These are phyloP conservation scores for Paratrypauchen microcephalus DNA, from an alignment of 2,797 vertebrate genomes.

Conservation along the genomic window DNA sequence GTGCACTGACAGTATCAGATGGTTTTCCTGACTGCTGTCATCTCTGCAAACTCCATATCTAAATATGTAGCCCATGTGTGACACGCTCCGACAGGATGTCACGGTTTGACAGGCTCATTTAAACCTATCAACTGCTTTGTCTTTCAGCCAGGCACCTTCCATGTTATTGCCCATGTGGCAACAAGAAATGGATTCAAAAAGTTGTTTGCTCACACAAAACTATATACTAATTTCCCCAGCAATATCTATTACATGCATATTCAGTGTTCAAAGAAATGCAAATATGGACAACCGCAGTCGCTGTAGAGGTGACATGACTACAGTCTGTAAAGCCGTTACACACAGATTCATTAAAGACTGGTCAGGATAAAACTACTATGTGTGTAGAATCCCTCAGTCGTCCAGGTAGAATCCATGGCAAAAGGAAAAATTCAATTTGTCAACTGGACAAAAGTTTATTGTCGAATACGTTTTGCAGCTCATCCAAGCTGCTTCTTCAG, in stretches of 20 bases:
- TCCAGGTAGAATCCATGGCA: too few relatives aligned
- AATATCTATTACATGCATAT: background rate
- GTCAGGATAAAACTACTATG: background rate
- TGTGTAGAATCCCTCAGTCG: too few relatives aligned
- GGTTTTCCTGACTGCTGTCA: conserved; percentile 59
- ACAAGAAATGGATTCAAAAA: conserved; percentile 13
- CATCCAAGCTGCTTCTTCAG: too few relatives aligned
- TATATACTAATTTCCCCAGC: background rate
- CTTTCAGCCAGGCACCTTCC: conserved; percentile 21
- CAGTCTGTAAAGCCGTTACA: background rate
- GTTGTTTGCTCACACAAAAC: background rate
- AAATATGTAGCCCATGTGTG: conserved; percentile 45
- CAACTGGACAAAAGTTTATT: too few relatives aligned
- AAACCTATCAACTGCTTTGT: conserved; percentile 33
- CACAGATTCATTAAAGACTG: too few relatives aligned
- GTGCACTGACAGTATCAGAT: conserved; percentile 63
- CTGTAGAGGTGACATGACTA: background rate
- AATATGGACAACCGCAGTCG: too few relatives aligned
- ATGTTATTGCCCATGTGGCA: conserved; percentile 9
- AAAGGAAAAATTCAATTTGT: too few relatives aligned
- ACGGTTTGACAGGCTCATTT: conserved; percentile 50
- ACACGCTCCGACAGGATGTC: conserved; percentile 24
- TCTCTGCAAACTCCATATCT: conserved; percentile 43
- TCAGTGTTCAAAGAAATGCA: background rate
- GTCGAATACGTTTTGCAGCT: too few relatives aligned